phyloP scores from a whole-genome alignment of 2,113 vertebrate genomes.

The Mus spicilegus region DNA sequence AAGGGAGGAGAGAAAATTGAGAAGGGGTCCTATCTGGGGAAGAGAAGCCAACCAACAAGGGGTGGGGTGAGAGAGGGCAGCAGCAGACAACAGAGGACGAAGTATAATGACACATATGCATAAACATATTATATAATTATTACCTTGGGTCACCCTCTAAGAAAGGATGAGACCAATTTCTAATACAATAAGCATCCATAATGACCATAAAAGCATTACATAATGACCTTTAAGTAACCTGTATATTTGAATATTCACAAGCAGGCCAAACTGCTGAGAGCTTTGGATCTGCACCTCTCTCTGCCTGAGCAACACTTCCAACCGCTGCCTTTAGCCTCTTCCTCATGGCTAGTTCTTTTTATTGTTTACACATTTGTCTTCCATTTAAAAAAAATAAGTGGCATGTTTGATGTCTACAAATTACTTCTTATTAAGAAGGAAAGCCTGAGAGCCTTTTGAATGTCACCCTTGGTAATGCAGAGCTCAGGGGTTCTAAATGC shows the following conservation, averaged over 20 bases:
- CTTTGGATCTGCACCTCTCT: not conserved
- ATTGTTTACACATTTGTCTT: not conserved
- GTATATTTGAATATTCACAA: slow-evolving; percentile 12
- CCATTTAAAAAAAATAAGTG: not conserved
- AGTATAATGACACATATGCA: not conserved
- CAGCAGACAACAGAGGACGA: not conserved
- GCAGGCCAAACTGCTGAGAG: not conserved
- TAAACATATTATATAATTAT: not conserved
- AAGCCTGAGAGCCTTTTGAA: slow-evolving; percentile 3
- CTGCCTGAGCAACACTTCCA: not conserved
- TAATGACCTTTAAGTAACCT: slow-evolving; percentile 17
- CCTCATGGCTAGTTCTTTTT: not conserved
- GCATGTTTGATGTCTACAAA: slow-evolving; percentile 33
- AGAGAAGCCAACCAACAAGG: not conserved
- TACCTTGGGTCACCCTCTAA: not conserved
- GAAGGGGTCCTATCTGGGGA: not conserved
- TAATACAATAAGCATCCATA: not conserved
- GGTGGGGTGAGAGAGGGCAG: not conserved
- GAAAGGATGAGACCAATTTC: not conserved
- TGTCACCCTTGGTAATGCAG: slow-evolving; percentile 27
- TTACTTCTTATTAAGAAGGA: not conserved
- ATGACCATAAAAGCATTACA: too few species aligned
- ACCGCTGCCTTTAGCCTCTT: not conserved
- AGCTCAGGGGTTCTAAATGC: slow-evolving; percentile 20
- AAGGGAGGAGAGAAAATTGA: not conserved